These are phyloP conservation scores for Drosophila peninsularis DNA, from an alignment of 2,888 invertebrate species.

Conservation along the genomic window DNA sequence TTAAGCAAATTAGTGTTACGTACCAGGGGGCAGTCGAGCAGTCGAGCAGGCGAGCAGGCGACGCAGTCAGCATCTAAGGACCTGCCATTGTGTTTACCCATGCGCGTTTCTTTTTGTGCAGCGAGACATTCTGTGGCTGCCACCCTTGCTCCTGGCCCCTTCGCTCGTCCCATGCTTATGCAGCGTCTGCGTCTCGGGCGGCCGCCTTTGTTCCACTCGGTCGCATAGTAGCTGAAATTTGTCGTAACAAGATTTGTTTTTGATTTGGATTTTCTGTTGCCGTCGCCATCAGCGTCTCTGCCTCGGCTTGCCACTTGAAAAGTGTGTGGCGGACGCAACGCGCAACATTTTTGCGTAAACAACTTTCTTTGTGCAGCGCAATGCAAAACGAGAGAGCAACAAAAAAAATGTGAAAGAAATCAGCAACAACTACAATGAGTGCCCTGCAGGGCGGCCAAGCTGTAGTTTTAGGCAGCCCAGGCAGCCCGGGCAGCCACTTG, in stretches of 20 bases:
- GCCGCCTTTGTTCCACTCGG: conserved; percentile 69
- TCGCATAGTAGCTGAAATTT: conserved; percentile 70
- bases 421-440: conserved; percentile 23
- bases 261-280: conserved; percentile 54
- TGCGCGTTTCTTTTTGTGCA: conserved; percentile 66
- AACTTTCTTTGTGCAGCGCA: conserved; percentile 64
- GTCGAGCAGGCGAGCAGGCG: neutral
- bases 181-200: conserved; percentile 41
- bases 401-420: conserved; percentile 5
- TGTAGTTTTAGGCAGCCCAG: conserved; percentile 31
- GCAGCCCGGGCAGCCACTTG: conserved; percentile 50
- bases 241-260: conserved; percentile 75
- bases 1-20: conserved; percentile 73
- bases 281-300: neutral
- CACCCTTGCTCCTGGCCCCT: neutral
- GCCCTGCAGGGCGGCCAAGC: conserved; percentile 31
- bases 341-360: conserved; percentile 69
- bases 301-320: conserved; percentile 33
- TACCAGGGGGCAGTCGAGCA: conserved; percentile 33
- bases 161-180: neutral
- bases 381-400: conserved; percentile 37
- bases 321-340: conserved; percentile 47
- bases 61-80: conserved; percentile 36
- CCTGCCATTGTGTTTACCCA: conserved; percentile 69
- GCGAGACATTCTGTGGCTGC: conserved; percentile 50